Percentiles rank a stretch among this genome's conserved stretches.
phyloP scores from a whole-genome alignment of 2,888 invertebrate genomes.

The Noctua fimbriata region DNA sequence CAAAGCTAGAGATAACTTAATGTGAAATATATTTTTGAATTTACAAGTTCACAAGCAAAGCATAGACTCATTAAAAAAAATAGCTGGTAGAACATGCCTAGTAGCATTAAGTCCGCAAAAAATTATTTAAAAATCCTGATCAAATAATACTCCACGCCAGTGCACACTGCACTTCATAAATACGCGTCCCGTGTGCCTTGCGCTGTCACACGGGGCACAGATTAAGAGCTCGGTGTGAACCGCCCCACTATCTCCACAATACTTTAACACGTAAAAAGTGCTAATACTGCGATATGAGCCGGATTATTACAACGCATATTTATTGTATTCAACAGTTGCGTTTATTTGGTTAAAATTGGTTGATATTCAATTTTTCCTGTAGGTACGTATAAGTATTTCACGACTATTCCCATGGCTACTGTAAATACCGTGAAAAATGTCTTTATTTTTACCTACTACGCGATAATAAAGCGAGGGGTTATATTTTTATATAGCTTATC shows the following conservation, averaged over 20 bases:
- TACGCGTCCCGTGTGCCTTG: slow-evolving; percentile 68
- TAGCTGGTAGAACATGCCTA: neutral
- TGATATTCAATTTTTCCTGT: neutral
- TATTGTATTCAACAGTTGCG: slow-evolving; percentile 42
- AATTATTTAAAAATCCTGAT: neutral
- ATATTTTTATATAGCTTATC: neutral
- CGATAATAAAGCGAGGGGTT: neutral
- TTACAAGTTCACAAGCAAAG: neutral
- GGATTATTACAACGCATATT: slow-evolving; percentile 62
- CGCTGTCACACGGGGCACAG: slow-evolving; percentile 76
- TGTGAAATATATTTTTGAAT: neutral
- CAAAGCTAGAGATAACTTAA: neutral
- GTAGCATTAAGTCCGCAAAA: neutral
- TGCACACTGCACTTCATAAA: slow-evolving; percentile 49
- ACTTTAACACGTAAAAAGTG: slow-evolving; percentile 72
- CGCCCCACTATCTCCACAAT: slow-evolving; percentile 69
- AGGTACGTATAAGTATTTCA: neutral
- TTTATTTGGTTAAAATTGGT: neutral
- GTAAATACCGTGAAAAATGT: neutral
- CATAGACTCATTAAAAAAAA: neutral
- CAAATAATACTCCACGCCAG: neutral
- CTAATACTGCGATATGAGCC: slow-evolving; percentile 69
- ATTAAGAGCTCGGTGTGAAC: slow-evolving; percentile 76
- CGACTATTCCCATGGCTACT: neutral
- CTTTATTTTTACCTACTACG: neutral